Conservation (phyloP, 2,797 vertebrate genomes). For the Centroberyx gerrardi region DNA sequence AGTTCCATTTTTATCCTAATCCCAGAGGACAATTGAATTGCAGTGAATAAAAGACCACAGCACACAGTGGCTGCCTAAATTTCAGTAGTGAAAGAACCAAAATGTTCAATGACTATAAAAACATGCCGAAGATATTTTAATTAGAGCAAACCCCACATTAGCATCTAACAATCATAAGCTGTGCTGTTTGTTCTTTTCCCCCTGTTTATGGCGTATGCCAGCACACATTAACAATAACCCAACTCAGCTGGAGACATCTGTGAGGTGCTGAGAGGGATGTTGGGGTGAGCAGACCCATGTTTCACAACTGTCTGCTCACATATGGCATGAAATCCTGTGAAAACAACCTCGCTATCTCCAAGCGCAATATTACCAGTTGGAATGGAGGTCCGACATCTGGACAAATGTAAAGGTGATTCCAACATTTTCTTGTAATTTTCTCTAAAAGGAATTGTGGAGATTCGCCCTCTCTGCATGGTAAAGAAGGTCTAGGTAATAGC, state of each 20-base stretch:
- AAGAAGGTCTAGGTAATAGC: too few species aligned
- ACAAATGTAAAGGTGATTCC: neutral
- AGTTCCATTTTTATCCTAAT: neutral
- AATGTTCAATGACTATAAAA: neutral
- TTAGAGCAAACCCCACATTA: neutral
- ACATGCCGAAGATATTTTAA: neutral
- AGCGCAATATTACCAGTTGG: too few species aligned
- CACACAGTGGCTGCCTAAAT: too few species aligned
- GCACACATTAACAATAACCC: constrained; percentile 4
- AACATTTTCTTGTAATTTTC: too few species aligned
- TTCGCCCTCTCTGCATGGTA: too few species aligned
- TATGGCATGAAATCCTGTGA: constrained; percentile 3
- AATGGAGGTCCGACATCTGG: neutral
- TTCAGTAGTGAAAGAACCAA: neutral
- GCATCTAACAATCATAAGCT: constrained; percentile 1
- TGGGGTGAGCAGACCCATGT: constrained; percentile 17
- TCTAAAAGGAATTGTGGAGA: neutral
- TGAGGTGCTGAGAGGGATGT: constrained; percentile 25
- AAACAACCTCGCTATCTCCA: constrained; percentile 15
- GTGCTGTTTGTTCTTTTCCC: neutral
- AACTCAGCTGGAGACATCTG: constrained; percentile 29
- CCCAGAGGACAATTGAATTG: neutral
- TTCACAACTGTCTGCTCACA: constrained; percentile 35
- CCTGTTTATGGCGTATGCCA: constrained; percentile 12
- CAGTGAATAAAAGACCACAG: too few species aligned